Evolutionary conservation across 2,797 vertebrate species (phyloP).

Genomic region (Ctenosaura bakeri): DNA sequence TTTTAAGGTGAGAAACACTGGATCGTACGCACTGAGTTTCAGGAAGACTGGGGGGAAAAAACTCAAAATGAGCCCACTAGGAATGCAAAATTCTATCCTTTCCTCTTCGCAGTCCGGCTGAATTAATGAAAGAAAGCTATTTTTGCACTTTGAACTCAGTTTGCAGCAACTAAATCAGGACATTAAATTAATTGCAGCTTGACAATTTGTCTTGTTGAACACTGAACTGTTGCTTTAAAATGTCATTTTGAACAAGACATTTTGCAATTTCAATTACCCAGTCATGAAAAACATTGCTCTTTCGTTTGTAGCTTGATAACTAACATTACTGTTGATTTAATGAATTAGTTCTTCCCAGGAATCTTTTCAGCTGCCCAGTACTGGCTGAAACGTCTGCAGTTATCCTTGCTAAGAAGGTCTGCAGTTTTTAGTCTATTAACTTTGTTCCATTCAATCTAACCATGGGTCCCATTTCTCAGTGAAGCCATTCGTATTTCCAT

Average conservation of each 20-base stretch:
- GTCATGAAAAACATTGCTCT: background rate
- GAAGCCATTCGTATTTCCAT: slow-evolving; percentile 60
- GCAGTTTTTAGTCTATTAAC: slow-evolving; percentile 33
- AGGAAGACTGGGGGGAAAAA: too few relatives aligned
- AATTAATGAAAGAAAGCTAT: too few relatives aligned
- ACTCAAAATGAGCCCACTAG: too few relatives aligned
- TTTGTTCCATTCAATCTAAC: slow-evolving; percentile 35
- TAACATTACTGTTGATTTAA: background rate
- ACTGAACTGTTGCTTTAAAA: background rate
- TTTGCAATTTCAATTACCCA: background rate
- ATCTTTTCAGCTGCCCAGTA: background rate
- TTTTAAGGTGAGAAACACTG: too few relatives aligned
- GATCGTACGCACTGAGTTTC: too few relatives aligned
- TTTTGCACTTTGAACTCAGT: too few relatives aligned
- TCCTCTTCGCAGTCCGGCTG: too few relatives aligned
- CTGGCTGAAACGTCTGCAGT: slow-evolving; percentile 42
- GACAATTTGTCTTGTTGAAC: background rate
- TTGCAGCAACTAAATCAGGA: background rate
- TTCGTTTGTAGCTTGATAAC: background rate
- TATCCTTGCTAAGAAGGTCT: slow-evolving; percentile 24
- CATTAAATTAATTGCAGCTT: background rate
- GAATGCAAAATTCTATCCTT: too few relatives aligned
- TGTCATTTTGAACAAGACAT: background rate
- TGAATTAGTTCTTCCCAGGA: background rate
- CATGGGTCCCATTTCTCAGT: slow-evolving; percentile 61